Conservation (phyloP, 1,140 invertebrate species). For the Heterodera carotae region DNA sequence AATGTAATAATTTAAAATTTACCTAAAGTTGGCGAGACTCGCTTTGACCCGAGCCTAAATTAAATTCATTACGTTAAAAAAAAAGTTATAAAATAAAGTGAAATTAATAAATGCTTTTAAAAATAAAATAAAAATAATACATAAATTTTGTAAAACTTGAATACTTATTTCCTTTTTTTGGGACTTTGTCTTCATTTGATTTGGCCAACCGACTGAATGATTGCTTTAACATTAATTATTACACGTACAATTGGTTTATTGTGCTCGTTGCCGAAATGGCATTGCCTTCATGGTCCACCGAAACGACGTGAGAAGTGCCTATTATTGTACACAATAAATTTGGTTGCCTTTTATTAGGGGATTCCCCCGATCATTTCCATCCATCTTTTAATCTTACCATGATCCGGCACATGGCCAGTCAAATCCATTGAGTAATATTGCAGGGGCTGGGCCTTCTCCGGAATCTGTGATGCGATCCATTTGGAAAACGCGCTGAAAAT, state of each 20-base stretch:
- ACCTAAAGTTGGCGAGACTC: slow-evolving; percentile 73
- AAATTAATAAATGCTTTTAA: no score
- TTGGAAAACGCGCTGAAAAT: slow-evolving; percentile 45
- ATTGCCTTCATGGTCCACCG: slow-evolving; percentile 82
- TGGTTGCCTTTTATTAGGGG: background rate
- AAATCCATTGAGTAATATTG: slow-evolving; percentile 55
- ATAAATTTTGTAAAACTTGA: no score
- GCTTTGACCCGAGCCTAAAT: slow-evolving; percentile 74
- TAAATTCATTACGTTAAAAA: no score
- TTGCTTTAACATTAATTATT: no score
- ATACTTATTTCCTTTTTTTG: no score
- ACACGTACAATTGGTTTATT: slow-evolving; percentile 73
- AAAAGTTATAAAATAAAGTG: slow-evolving; percentile 30
- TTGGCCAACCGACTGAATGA: no score
- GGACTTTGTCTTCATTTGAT: no score
- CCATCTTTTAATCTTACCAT: no score
- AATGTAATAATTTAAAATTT: background rate
- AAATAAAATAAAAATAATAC: no score
- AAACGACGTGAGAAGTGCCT: slow-evolving; percentile 86
- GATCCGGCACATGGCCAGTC: slow-evolving; percentile 51
- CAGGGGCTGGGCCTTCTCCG: slow-evolving; percentile 52
- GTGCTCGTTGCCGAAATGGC: slow-evolving; percentile 88
- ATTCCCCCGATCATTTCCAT: no score
- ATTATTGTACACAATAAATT: background rate
- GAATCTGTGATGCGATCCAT: slow-evolving; percentile 53